phyloP scores from a whole-genome alignment of 92 coral and sea anemone species.

The Zoanthus solanderi region DNA sequence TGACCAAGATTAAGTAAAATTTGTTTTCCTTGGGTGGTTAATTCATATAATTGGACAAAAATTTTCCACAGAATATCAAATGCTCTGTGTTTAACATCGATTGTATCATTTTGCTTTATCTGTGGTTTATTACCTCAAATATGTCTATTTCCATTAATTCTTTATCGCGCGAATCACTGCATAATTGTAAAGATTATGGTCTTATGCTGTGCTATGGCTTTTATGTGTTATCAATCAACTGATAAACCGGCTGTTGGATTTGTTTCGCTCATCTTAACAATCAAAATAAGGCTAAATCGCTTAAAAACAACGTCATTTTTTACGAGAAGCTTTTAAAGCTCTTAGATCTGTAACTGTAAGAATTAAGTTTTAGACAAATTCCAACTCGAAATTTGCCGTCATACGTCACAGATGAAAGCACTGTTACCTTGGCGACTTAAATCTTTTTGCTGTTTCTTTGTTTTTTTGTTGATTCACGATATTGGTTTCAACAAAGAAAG shows the following conservation, averaged over 20 bases:
- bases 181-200: not conserved
- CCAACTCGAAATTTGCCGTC: not conserved
- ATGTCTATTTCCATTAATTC: not conserved
- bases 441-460: conserved; percentile 26
- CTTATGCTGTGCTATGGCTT: no score
- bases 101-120: no score
- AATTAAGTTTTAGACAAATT: not conserved
- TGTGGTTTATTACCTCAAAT: no score
- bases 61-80: no score
- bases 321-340: not conserved
- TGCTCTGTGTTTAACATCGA: no score
- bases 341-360: not conserved
- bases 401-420: conserved; percentile 26
- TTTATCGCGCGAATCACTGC: not conserved
- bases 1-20: no score
- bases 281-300: not conserved
- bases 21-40: no score
- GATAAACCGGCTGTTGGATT: conserved; percentile 15
- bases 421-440: conserved; percentile 2
- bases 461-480: conserved; percentile 36
- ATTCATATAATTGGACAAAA: no score
- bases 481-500: conserved; percentile 38
- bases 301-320: not conserved
- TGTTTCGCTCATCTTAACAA: not conserved
- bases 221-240: not conserved